These are phyloP conservation scores for Hafferia zeledoni DNA, from an alignment of 2,797 vertebrate species.

Conservation along the genomic window DNA sequence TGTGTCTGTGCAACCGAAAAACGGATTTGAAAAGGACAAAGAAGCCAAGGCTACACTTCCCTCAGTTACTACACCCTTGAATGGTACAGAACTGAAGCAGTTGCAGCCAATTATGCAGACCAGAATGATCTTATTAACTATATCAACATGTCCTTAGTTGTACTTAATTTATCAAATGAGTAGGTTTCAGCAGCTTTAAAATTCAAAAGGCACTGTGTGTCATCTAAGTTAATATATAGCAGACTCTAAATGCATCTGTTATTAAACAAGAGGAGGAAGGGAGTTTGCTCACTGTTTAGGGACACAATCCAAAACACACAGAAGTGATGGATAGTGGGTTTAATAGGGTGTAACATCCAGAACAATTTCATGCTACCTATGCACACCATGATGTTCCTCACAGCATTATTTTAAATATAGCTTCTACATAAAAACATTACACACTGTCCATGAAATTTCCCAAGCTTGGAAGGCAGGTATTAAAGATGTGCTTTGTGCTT, in stretches of 20 bases:
- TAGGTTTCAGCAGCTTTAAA: conserved; percentile 69
- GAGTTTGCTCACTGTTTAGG: neutral
- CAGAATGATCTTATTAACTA: conserved; percentile 70
- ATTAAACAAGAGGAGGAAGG: neutral
- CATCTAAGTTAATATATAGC: conserved; percentile 59
- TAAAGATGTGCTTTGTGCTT: neutral
- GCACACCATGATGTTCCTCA: neutral
- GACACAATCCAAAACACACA: neutral
- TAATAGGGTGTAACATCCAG: neutral
- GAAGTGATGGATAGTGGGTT: neutral
- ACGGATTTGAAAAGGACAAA: neutral
- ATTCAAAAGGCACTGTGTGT: conserved; percentile 66
- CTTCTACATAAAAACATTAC: fast-evolving
- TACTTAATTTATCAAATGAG: conserved; percentile 66
- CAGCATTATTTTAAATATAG: neutral
- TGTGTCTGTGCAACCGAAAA: neutral
- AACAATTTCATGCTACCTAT: neutral
- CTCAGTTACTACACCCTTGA: neutral
- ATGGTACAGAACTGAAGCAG: neutral
- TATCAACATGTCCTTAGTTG: conserved; percentile 62
- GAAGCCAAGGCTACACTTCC: neutral
- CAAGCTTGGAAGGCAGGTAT: neutral
- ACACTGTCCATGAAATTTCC: neutral
- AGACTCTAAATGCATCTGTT: conserved; percentile 9
- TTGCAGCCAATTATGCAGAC: neutral